These are phyloP conservation scores for Tetragonisca angustula DNA, from an alignment of 2,888 invertebrate species.

Conservation along the genomic window DNA sequence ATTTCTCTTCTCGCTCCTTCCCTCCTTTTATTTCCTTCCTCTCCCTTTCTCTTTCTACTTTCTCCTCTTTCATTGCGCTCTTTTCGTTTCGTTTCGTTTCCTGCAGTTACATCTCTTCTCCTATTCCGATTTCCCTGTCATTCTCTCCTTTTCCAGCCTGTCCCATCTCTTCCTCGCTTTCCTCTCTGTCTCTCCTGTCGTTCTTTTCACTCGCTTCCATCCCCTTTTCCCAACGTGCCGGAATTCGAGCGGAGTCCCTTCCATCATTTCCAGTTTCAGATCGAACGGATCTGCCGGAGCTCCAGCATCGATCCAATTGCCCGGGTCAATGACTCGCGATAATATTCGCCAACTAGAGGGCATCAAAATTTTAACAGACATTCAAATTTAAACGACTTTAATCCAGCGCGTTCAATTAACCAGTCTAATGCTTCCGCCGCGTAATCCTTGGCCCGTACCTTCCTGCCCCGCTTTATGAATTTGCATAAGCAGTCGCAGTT, in stretches of 20 bases:
- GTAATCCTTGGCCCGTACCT: background rate
- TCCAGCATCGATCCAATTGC: background rate
- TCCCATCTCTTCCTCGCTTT: no score
- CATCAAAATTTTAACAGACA: background rate
- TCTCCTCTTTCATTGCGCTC: background rate
- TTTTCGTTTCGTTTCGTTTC: background rate
- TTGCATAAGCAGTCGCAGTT: constrained; percentile 10
- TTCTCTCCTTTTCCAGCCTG: no score
- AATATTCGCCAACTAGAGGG: background rate
- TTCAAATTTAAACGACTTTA: background rate
- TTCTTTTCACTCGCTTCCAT: background rate
- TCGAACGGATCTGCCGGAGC: background rate
- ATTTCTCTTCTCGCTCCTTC: background rate
- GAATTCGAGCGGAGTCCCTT: no score
- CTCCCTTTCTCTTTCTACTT: background rate
- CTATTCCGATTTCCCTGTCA: background rate
- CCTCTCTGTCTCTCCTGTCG: no score
- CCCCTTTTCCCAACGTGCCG: background rate
- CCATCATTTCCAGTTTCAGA: background rate
- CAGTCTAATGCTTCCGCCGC: background rate
- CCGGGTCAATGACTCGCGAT: background rate
- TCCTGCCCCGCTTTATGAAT: background rate
- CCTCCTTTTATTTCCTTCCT: background rate
- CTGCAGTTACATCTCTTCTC: no score
- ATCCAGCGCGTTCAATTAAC: background rate